phyloP scores from a whole-genome alignment of 2,888 invertebrate genomes.

The Macrophya annulata region DNA sequence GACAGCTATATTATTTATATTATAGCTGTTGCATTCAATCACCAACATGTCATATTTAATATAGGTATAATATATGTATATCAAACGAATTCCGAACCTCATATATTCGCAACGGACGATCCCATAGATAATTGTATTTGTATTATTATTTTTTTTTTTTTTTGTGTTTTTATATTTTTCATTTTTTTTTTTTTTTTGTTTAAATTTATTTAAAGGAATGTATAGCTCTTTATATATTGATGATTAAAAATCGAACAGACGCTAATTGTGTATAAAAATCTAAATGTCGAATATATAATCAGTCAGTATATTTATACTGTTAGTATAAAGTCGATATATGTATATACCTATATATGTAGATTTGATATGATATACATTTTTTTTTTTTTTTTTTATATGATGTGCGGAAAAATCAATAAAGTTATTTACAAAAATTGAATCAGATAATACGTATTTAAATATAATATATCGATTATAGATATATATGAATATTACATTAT shows the following conservation, averaged over 20 bases:
- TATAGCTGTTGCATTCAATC: constrained; percentile 16
- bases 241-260: constrained; percentile 12
- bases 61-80: not conserved
- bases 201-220: not conserved
- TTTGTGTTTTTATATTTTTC: not conserved
- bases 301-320: not conserved
- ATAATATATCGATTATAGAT: no score
- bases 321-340: constrained; percentile 10
- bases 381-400: not conserved
- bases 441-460: not conserved
- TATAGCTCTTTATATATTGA: not conserved
- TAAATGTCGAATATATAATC: not conserved
- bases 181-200: not conserved
- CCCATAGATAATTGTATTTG: not conserved
- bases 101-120: constrained; percentile 41
- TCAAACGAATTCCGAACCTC: not conserved
- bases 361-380: not conserved
- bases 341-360: not conserved
- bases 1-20: constrained; percentile 19
- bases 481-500: no score
- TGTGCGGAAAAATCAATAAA: not conserved
- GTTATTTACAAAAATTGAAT: constrained; percentile 6
- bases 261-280: constrained; percentile 13
- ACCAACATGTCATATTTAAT: not conserved
- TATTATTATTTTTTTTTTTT: not conserved